Evolutionary conservation across 2,888 invertebrate species (phyloP).

Genomic region (Invenusta paracnida): DNA sequence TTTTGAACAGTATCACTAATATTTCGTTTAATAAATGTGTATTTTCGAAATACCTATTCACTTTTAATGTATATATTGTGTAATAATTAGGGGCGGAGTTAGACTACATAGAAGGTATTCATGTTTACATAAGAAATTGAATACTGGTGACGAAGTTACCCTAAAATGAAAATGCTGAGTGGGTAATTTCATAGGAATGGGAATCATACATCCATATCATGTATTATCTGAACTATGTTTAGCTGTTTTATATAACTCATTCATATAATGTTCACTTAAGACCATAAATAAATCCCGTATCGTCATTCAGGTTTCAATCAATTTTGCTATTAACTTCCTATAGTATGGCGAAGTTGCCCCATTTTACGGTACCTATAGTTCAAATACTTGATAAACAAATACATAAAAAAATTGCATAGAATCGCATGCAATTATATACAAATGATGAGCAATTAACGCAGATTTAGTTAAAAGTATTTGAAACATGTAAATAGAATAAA

Average conservation of each 20-base stretch:
- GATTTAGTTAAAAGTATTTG: too few species aligned
- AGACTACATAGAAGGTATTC: background rate
- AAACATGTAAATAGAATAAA: too few species aligned
- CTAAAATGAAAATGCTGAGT: background rate
- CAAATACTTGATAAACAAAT: too few species aligned
- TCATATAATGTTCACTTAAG: background rate
- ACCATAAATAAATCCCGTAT: background rate
- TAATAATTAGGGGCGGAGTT: background rate
- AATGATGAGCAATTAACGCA: too few species aligned
- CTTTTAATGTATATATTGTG: background rate
- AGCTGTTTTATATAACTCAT: background rate
- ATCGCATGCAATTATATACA: too few species aligned
- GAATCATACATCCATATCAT: background rate
- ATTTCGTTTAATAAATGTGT: background rate
- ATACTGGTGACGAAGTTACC: background rate
- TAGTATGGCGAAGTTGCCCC: background rate
- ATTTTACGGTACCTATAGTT: background rate
- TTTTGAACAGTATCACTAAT: background rate
- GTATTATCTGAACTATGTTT: background rate
- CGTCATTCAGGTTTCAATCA: background rate
- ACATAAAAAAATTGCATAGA: too few species aligned
- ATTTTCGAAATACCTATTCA: background rate
- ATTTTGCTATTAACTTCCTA: background rate
- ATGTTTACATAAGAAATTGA: background rate
- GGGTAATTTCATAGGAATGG: background rate